Conservation (phyloP, 2,797 vertebrate genomes). For the Myioborus melanocephalus region DNA sequence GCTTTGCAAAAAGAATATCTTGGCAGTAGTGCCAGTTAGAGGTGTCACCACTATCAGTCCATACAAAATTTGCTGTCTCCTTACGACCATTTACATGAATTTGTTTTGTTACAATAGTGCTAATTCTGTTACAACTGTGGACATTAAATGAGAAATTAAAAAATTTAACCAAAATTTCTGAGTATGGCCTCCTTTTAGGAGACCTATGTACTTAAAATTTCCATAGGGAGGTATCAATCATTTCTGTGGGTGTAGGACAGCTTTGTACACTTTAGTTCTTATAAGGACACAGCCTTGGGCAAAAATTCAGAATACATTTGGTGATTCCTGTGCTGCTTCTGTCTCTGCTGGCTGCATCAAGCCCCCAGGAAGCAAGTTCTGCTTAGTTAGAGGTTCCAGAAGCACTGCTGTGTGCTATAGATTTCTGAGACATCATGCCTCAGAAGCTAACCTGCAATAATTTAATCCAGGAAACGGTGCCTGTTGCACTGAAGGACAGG, state of each 20-base stretch:
- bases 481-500: not conserved
- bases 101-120: not conserved
- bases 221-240: not conserved
- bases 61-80: not conserved
- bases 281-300: not conserved
- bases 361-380: not conserved
- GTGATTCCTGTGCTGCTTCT: not conserved
- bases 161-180: not conserved
- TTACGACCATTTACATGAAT: not conserved
- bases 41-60: not conserved
- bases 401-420: not conserved
- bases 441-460: not conserved
- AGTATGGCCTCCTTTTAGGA: not conserved
- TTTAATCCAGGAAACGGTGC: not conserved
- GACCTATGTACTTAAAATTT: not conserved
- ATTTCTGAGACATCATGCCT: not conserved
- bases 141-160: not conserved
- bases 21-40: not conserved
- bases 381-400: not conserved
- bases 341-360: not conserved
- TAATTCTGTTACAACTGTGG: not conserved
- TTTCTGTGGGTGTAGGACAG: not conserved
- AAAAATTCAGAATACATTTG: accelerated
- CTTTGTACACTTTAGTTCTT: not conserved
- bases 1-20: not conserved